Base-by-base conservation (phyloP, 2,797 vertebrate species). In the Chaetophractus vellerosus region DNA sequence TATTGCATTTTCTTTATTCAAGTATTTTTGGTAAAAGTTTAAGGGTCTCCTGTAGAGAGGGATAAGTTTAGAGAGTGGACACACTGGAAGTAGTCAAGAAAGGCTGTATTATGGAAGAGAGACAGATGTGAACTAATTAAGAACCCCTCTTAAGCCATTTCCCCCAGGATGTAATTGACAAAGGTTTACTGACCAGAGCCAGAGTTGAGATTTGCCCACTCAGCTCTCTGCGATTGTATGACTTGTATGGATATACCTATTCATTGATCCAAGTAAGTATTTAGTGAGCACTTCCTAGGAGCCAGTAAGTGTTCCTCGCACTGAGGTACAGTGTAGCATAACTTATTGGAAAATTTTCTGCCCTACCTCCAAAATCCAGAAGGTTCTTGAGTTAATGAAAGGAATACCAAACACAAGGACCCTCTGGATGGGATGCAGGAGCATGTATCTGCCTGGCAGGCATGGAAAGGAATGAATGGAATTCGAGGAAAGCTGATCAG, bases 301-400 rank as follows among this genome's bases (percentile, higher is more conserved):
- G 41, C 64, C 23, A 57, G 69, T 52, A 16, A 55, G 8, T 5
- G 0, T 19, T 61, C 12, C 5, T n/a, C 26, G 33, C 57, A 19
- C 33, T 78, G 31, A 31, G 24, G 11, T 48, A 18, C 33, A 41
- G 9, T n/a, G 26, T 12, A 28, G 48, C 28, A 10, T 45, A 78
- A 24, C 31, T 71, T 83, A 31, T 50, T 75, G 41, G 57, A 66
- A 78, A 82, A 57, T 24, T 93, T 86, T 41, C 50, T 69, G 10
- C 6, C 74, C 31, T 7, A 28, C 28, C 10, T 28, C 28, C 26
- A 57, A 57, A 87, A 50, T 72, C 71, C 2, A 48, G 31, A 33
- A 48, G 89, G 21, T n/a, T 33, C 18, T 89, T 74, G 84, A 69
- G 63, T 86, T 63, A 38, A 21, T 81, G 45, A 61, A 82, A 96